Percentiles rank a stretch among this genome's conserved stretches.
These are phyloP conservation scores for Nephrotoma appendiculata DNA, from an alignment of 2,888 invertebrate genomes.

Conservation along the genomic window DNA sequence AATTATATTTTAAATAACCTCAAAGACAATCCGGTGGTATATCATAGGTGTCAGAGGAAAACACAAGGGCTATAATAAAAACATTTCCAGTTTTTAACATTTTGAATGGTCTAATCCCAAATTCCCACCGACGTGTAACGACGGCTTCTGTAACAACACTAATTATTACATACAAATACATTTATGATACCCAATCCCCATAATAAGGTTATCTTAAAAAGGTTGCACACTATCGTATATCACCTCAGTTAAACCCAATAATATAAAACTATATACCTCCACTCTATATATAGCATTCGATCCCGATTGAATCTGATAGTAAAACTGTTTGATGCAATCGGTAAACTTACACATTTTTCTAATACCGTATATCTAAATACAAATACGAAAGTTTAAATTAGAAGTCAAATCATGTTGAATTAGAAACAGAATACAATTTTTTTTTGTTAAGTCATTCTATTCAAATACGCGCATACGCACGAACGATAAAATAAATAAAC, in stretches of 20 bases:
- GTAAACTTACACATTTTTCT: not conserved
- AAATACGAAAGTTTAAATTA: not conserved
- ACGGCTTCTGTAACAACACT: too few relatives aligned
- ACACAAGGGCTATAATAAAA: too few relatives aligned
- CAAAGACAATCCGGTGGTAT: too few relatives aligned
- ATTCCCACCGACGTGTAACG: too few relatives aligned
- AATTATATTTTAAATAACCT: too few relatives aligned
- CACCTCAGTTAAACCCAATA: not conserved
- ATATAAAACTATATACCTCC: too few relatives aligned
- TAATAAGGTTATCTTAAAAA: too few relatives aligned
- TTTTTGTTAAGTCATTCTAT: not conserved
- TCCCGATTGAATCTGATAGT: not conserved
- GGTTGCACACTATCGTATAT: not conserved
- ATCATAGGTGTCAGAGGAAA: too few relatives aligned
- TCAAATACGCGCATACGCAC: not conserved
- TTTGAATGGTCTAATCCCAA: too few relatives aligned
- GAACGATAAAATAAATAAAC: not conserved
- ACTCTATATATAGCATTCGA: not conserved
- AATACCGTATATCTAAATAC: not conserved
- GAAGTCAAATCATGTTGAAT: not conserved
- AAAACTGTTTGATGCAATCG: not conserved
- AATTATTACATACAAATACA: too few relatives aligned
- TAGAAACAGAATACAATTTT: not conserved
- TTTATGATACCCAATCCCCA: too few relatives aligned
- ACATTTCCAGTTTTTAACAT: too few relatives aligned